Conservation (phyloP, 1,140 invertebrate genomes). For the Heliconius congener region DNA sequence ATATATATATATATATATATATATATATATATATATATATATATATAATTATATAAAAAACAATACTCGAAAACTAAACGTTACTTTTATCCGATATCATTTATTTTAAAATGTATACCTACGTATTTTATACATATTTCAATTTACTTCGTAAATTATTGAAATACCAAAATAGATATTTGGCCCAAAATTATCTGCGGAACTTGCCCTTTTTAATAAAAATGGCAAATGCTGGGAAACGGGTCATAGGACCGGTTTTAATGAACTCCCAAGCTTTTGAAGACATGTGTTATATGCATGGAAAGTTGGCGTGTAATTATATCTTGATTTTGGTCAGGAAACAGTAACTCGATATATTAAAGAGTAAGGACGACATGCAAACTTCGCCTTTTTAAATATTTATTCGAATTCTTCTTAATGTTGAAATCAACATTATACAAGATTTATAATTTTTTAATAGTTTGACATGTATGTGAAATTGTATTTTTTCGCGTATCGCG, state of each 20-base stretch:
- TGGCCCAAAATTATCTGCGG: not conserved
- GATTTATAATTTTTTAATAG: too few species aligned
- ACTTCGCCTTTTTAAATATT: not conserved
- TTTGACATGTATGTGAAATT: too few species aligned
- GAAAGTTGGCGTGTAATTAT: slow-evolving; percentile 18
- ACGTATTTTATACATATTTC: not conserved
- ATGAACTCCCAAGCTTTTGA: slow-evolving; percentile 15
- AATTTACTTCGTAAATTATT: not conserved
- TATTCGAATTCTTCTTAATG: not conserved
- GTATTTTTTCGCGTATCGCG: too few species aligned
- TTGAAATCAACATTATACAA: too few species aligned
- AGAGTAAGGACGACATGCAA: slow-evolving; percentile 9
- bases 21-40: too few species aligned
- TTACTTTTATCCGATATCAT: not conserved
- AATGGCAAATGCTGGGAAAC: not conserved
- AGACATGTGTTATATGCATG: slow-evolving; percentile 16
- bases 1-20: too few species aligned
- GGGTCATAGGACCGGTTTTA: slow-evolving; percentile 20
- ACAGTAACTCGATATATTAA: slow-evolving; percentile 18
- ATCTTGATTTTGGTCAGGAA: slow-evolving; percentile 19
- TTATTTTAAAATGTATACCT: not conserved
- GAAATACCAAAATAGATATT: not conserved
- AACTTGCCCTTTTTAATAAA: slow-evolving; percentile 3
- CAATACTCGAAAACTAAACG: not conserved
- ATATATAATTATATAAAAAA: too few species aligned